Evolutionary conservation across 1,140 invertebrate genomes (phyloP).

Genomic region (Mylabris phalerata): DNA sequence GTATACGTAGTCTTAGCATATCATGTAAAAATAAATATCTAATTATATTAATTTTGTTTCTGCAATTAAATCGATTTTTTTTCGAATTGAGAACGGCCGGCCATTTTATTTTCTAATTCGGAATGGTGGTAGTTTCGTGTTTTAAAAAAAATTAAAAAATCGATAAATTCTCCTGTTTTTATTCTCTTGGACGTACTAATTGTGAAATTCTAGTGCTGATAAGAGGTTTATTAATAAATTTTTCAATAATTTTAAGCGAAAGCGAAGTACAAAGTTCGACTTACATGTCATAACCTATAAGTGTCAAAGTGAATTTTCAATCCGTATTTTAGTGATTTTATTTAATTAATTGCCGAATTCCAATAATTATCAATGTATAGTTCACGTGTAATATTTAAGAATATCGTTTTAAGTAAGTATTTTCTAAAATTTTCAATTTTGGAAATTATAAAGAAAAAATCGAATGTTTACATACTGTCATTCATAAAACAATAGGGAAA

Average conservation of each 20-base stretch:
- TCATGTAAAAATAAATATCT: constrained; percentile 15
- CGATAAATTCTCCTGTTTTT: no score
- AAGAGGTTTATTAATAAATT: no score
- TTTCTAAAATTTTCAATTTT: neutral
- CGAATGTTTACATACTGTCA: no score
- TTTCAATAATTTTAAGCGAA: no score
- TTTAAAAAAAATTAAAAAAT: no score
- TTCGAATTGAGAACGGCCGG: no score
- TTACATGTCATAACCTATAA: constrained; percentile 20
- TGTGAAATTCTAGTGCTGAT: no score
- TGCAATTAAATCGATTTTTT: neutral
- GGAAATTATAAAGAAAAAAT: no score
- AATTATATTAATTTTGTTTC: constrained; percentile 1
- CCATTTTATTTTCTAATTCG: no score
- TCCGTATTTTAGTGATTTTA: neutral
- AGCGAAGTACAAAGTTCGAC: constrained; percentile 20
- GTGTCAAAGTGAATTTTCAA: neutral
- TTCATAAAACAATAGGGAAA: no score
- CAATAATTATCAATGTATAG: constrained; percentile 29
- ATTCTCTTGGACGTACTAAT: no score
- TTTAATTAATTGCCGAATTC: neutral
- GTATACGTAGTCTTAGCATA: constrained; percentile 15
- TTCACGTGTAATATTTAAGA: constrained; percentile 28
- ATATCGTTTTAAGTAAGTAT: constrained; percentile 33
- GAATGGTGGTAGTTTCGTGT: no score